These are phyloP conservation scores for Borostomias antarcticus DNA, from an alignment of 2,797 vertebrate genomes.

Conservation along the genomic window DNA sequence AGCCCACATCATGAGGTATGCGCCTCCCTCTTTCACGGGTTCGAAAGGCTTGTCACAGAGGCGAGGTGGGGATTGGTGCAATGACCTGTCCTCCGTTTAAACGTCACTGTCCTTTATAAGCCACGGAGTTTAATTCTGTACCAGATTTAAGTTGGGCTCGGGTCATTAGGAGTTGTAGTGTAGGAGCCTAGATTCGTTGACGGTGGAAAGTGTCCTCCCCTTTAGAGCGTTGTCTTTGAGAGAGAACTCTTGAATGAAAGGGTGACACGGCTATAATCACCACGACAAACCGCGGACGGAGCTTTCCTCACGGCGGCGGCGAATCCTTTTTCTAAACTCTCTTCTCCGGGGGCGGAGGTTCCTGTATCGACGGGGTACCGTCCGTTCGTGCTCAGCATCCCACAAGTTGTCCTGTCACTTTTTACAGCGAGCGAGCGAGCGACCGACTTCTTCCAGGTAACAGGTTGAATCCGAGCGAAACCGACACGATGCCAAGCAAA, in stretches of 20 bases:
- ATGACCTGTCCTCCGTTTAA: conserved; percentile 9
- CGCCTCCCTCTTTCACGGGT: conserved; percentile 2
- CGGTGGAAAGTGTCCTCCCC: not conserved
- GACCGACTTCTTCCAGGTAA: conserved; percentile 33
- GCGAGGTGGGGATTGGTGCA: not conserved
- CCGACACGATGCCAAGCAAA: conserved; percentile 73
- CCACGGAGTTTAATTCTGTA: conserved; percentile 3
- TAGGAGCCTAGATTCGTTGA: not conserved
- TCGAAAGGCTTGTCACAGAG: not conserved
- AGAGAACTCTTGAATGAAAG: not conserved
- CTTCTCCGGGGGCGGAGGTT: conserved; percentile 49
- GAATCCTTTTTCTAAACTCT: not conserved
- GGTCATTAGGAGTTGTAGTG: not conserved
- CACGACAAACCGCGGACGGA: conserved; percentile 41
- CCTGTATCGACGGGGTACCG: conserved; percentile 4
- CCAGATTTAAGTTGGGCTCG: conserved; percentile 10
- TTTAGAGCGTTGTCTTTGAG: not conserved
- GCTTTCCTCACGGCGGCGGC: not conserved
- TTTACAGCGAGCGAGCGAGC: conserved; percentile 1
- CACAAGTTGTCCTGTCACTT: conserved; percentile 29
- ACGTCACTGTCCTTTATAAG: conserved; percentile 32
- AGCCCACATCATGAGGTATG: not conserved
- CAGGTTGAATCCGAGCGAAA: conserved; percentile 56
- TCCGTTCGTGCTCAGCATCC: conserved; percentile 46
- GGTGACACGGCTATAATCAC: conserved; percentile 14